phyloP scores from a whole-genome alignment of 2,113 vertebrate species.

The Sinosuthora webbiana region DNA sequence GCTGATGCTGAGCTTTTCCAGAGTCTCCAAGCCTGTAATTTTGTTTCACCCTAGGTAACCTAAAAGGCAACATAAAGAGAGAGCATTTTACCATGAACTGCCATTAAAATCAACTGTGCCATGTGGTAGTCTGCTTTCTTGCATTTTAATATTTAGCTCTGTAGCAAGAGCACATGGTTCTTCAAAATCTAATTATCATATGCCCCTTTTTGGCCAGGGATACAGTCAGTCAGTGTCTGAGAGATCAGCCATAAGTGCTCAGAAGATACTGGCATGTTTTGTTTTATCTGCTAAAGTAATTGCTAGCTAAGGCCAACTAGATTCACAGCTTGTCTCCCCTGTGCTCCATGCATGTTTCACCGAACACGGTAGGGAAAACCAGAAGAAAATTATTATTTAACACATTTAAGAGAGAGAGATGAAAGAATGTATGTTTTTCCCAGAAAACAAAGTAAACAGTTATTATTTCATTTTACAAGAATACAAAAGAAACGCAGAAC shows the following conservation, averaged over 20 bases:
- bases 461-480: neutral
- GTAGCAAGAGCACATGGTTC: slow-evolving; percentile 22
- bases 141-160: slow-evolving; percentile 56
- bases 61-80: slow-evolving; percentile 73
- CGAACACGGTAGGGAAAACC: neutral
- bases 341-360: neutral
- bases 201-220: neutral
- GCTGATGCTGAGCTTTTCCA: slow-evolving; percentile 76
- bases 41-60: slow-evolving; percentile 78
- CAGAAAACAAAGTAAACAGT: neutral
- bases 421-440: neutral
- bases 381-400: neutral
- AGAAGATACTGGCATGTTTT: neutral
- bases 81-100: slow-evolving; percentile 67
- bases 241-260: neutral
- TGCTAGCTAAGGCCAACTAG: neutral
- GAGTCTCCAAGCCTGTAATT: slow-evolving; percentile 75
- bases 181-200: slow-evolving; percentile 38
- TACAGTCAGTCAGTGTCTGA: neutral
- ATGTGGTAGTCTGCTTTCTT: slow-evolving; percentile 58
- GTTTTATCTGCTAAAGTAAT: slow-evolving; percentile 29
- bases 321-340: neutral
- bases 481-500: neutral
- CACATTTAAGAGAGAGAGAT: neutral
- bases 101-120: slow-evolving; percentile 56